Percentiles rank a stretch among this genome's conserved stretches.
Evolutionary conservation across 1,140 invertebrate species (phyloP).

Genomic region (Episyrphus balteatus): DNA sequence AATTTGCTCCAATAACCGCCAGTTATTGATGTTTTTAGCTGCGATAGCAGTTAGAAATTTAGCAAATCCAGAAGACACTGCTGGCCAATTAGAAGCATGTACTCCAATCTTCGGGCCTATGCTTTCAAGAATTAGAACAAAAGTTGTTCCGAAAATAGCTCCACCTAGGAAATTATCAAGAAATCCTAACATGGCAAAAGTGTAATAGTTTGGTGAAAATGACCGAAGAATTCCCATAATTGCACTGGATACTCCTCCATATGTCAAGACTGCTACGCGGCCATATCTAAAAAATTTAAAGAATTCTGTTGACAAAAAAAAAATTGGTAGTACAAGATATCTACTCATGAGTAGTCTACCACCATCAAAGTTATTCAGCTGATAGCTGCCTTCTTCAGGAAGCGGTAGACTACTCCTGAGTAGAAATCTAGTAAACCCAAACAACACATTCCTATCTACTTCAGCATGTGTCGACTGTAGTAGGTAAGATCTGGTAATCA

Average conservation of each 20-base stretch:
- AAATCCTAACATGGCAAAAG: constrained; percentile 53
- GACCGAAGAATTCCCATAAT: constrained; percentile 51
- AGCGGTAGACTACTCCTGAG: no score
- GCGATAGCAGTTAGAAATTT: constrained; percentile 52
- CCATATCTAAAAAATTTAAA: no score
- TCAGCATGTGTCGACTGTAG: no score
- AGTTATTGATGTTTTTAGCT: constrained; percentile 56
- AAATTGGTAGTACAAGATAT: no score
- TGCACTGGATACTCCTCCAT: constrained; percentile 43
- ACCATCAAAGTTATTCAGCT: no score
- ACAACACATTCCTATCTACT: no score
- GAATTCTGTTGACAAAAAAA: no score
- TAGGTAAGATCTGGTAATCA: no score
- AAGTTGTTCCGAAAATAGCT: constrained; percentile 51
- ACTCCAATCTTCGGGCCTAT: constrained; percentile 63
- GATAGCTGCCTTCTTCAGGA: no score
- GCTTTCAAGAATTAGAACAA: constrained; percentile 59
- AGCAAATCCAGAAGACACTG: constrained; percentile 58
- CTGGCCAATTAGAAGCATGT: constrained; percentile 58
- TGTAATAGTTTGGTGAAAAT: constrained; percentile 50
- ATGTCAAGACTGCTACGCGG: constrained; percentile 46
- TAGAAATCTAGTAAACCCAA: no score
- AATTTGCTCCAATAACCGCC: constrained; percentile 54
- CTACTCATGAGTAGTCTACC: no score
- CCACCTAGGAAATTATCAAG: constrained; percentile 48